These are phyloP conservation scores for Clupea harengus DNA, from an alignment of 2,113 vertebrate species.

Conservation along the genomic window DNA sequence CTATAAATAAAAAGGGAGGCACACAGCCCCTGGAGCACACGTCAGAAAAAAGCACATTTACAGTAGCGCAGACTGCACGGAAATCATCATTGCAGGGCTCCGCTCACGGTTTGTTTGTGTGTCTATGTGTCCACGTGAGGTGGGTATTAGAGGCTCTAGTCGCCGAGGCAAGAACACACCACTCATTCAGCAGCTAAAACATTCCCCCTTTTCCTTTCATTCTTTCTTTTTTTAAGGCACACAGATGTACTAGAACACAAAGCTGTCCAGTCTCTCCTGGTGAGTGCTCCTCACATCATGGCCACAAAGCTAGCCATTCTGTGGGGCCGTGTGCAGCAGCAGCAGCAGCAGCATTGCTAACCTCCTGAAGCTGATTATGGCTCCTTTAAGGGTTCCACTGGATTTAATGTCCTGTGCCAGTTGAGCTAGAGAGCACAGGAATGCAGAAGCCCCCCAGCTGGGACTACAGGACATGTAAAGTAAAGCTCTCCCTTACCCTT, in stretches of 20 bases:
- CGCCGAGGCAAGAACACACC: not conserved
- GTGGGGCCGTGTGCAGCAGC: slow-evolving; percentile 6
- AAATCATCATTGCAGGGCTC: not conserved
- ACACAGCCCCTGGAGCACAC: slow-evolving; percentile 9
- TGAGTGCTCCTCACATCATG: not conserved
- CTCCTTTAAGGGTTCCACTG: slow-evolving; percentile 69
- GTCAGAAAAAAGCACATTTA: slow-evolving; percentile 50
- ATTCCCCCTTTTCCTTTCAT: not conserved
- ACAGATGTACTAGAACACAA: not conserved
- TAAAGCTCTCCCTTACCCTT: not conserved
- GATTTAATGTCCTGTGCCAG: slow-evolving; percentile 66
- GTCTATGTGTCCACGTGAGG: not conserved
- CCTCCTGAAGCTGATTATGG: slow-evolving; percentile 68
- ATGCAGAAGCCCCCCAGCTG: slow-evolving; percentile 52
- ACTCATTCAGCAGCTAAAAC: not conserved
- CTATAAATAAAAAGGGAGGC: slow-evolving; percentile 33
- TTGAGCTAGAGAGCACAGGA: slow-evolving; percentile 62
- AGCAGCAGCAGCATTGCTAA: slow-evolving; percentile 35
- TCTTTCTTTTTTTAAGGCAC: not conserved
- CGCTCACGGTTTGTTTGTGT: not conserved
- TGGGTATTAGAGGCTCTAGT: not conserved
- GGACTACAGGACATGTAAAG: slow-evolving; percentile 25
- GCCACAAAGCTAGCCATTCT: not conserved
- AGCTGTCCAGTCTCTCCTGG: not conserved
- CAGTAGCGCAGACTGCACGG: slow-evolving; percentile 51